phyloP scores from a whole-genome alignment of 2,797 vertebrate species.

The Takifugu rubripes region DNA sequence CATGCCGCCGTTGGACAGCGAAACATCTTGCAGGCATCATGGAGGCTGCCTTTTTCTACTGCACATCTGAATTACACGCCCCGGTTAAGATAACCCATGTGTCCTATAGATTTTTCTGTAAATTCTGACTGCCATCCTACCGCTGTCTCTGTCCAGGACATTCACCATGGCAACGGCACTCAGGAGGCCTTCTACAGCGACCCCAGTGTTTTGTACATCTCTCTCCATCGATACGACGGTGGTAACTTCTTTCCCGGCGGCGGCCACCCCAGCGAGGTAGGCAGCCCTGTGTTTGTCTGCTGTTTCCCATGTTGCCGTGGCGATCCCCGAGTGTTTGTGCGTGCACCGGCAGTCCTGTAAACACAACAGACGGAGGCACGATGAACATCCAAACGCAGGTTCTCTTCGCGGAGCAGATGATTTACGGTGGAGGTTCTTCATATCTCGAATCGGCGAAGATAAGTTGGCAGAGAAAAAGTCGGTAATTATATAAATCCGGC shows the following conservation, averaged over 20 bases:
- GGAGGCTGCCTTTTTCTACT: too few species aligned
- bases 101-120: neutral
- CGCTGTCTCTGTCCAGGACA: slow-evolving; percentile 73
- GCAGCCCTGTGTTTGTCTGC: slow-evolving; percentile 26
- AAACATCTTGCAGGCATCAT: slow-evolving; percentile 10
- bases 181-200: slow-evolving; percentile 90
- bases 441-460: slow-evolving; percentile 10
- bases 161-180: slow-evolving; percentile 90
- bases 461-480: slow-evolving; percentile 34
- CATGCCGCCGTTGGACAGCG: slow-evolving; percentile 25
- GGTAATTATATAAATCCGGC: slow-evolving; percentile 31
- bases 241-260: slow-evolving; percentile 87
- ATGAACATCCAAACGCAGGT: slow-evolving; percentile 4
- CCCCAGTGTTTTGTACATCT: slow-evolving; percentile 88
- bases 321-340: slow-evolving; percentile 16
- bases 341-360: slow-evolving; percentile 14
- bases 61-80: neutral
- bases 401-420: neutral
- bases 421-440: neutral
- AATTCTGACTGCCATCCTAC: slow-evolving; percentile 25
- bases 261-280: slow-evolving; percentile 85
- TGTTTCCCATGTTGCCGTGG: slow-evolving; percentile 37
- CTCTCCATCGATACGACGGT: slow-evolving; percentile 86
- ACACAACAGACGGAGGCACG: slow-evolving; percentile 17
- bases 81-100: neutral